These are phyloP conservation scores for Bostrychus sinensis DNA, from an alignment of 2,113 vertebrate genomes.

Conservation along the genomic window DNA sequence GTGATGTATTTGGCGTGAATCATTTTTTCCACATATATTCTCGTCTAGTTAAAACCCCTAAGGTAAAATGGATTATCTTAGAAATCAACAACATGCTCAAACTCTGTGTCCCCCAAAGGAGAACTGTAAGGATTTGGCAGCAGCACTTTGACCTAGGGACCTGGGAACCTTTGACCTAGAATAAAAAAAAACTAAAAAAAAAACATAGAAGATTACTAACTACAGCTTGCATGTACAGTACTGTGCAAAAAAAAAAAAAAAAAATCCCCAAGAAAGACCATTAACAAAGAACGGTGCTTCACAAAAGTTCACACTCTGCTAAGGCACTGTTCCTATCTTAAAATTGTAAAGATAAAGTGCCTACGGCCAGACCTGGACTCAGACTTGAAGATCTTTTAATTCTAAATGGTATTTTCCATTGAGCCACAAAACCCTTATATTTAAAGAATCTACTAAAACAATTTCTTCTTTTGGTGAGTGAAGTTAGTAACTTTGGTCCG, in stretches of 20 bases:
- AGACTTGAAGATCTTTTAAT: too few relatives aligned
- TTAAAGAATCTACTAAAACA: too few relatives aligned
- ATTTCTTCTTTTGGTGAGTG: too few relatives aligned
- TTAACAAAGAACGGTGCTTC: too few relatives aligned
- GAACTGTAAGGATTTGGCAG: not conserved
- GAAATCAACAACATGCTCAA: not conserved
- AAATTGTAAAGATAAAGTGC: not conserved
- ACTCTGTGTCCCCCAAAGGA: not conserved
- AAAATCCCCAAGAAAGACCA: too few relatives aligned
- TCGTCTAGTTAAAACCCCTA: not conserved
- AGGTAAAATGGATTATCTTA: conserved; percentile 18
- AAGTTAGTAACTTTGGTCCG: too few relatives aligned
- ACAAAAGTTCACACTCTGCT: too few relatives aligned
- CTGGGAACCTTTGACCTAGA: conserved; percentile 17
- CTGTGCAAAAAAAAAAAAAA: too few relatives aligned
- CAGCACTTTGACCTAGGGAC: conserved; percentile 2
- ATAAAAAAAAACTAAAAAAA: not conserved
- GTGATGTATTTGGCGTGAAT: conserved; percentile 26
- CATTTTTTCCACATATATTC: conserved; percentile 15
- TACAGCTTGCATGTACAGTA: too few relatives aligned
- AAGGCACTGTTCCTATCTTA: too few relatives aligned
- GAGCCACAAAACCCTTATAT: too few relatives aligned
- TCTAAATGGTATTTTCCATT: too few relatives aligned
- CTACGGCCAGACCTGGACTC: not conserved
- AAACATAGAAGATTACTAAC: not conserved